Base-by-base conservation (phyloP, 1,140 invertebrate species). In the Brachionus koreanus region DNA sequence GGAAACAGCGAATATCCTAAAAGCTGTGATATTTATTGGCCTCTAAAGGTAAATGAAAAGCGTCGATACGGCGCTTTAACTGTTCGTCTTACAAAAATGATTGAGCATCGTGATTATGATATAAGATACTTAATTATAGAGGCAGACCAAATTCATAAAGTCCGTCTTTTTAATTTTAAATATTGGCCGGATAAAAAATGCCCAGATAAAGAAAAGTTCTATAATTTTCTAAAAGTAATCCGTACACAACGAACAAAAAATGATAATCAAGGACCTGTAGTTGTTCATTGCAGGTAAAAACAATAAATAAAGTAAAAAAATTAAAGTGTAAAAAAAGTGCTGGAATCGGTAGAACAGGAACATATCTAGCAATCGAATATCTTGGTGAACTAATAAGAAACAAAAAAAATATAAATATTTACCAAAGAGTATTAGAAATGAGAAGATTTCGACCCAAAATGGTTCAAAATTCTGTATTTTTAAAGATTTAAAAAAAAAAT, bases 331-430 rank as follows among this genome's bases (percentile, higher is more conserved):
- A 25, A 57, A 12, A 82, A 86, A 95, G 94, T 88, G 95, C 95
- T 86, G 95, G 95, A 72, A 94, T 97, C 49, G 95, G 95, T 43
- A 91, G 95, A 84, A 97, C 95, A 13, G 95, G 95, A 69, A 96
- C 94, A 4, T 96, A 95, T 83, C 90, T 91, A 84, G 94, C 97
- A 0, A 90, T 97, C 83, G 95, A 97, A 88, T 93, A 94, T 25
- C 95, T 97, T 93, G 88, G 96, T 63, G 93, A 93, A 85, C 94
- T 96, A 65, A 61, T 82, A 3, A n/a, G 29, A 19, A 77, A 72
- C n/a, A 75, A 82, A 13, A 82, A 82, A 10, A 42, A 25, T n/a
- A 57, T 84, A 6, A 82, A 84, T 16, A 69, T 84, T 25, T 82
- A 46, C 10, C 12, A 42, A 37, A 23, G 43, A 33, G 79, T 82